Conservation (phyloP, 2,113 vertebrate species). For the Chrysochloris asiatica region DNA sequence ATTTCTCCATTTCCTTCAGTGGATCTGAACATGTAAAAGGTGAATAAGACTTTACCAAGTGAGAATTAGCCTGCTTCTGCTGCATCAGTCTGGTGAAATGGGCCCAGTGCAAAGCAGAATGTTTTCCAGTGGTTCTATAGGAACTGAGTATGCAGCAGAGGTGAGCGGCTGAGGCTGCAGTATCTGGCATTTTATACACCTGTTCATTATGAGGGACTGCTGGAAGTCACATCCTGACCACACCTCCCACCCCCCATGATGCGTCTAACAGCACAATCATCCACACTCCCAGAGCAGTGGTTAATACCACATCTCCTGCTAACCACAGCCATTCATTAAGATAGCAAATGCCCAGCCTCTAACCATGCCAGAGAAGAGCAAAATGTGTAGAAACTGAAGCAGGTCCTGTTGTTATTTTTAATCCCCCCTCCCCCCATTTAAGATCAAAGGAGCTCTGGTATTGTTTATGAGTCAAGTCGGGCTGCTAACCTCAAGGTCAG, state of each 20-base stretch:
- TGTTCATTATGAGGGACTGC: neutral
- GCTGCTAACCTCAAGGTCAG: too few relatives aligned
- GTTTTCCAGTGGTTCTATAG: neutral
- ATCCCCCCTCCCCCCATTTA: too few relatives aligned
- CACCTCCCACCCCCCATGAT: neutral
- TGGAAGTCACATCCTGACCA: neutral
- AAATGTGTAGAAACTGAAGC: neutral
- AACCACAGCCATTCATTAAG: neutral
- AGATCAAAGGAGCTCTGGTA: too few relatives aligned
- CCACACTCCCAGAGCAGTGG: neutral
- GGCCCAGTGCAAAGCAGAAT: neutral
- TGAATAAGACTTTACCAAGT: neutral
- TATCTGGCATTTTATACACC: neutral
- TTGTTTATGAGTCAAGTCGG: too few relatives aligned
- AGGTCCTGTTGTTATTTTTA: neutral
- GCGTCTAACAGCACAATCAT: neutral
- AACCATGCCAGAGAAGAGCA: neutral
- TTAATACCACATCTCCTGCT: accelerated
- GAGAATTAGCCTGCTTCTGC: neutral
- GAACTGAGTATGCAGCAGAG: neutral
- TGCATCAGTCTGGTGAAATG: accelerated
- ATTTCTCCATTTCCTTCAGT: neutral
- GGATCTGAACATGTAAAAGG: neutral
- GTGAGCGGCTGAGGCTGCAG: neutral
- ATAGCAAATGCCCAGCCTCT: neutral